Conservation (phyloP, 1,140 invertebrate species). For the Pseudomyrmex gracilis region DNA sequence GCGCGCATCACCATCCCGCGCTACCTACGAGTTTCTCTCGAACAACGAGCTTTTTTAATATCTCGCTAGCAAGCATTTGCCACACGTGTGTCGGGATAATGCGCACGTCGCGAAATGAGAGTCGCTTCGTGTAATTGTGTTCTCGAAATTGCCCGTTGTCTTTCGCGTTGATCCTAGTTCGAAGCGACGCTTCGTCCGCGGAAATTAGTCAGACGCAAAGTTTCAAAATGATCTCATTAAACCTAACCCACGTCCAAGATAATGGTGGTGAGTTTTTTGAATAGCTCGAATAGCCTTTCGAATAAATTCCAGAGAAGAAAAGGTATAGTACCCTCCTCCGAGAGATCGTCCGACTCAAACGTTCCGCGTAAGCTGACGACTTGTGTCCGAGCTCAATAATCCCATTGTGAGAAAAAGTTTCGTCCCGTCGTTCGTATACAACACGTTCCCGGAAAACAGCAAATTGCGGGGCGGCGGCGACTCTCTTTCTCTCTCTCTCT, state of each 20-base stretch:
- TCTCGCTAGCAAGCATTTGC: background rate
- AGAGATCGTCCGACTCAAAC: background rate
- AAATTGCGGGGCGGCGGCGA: slow-evolving; percentile 29
- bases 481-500: too few species aligned
- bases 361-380: slow-evolving; percentile 9
- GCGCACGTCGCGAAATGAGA: background rate
- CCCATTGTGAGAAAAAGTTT: slow-evolving; percentile 20
- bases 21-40: background rate
- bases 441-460: slow-evolving; percentile 17
- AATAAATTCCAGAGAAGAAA: slow-evolving; percentile 27
- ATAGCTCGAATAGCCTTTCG: too few species aligned
- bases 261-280: too few species aligned
- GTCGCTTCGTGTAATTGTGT: background rate
- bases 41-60: background rate
- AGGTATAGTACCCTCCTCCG: background rate
- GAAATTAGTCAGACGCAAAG: too few species aligned
- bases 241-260: too few species aligned
- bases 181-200: too few species aligned
- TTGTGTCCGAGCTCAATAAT: background rate
- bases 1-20: background rate
- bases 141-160: too few species aligned
- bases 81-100: background rate
- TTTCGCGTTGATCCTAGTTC: too few species aligned
- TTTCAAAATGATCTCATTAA: too few species aligned
- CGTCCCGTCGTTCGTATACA: slow-evolving; percentile 13